Percentiles rank a stretch among this genome's conserved stretches.
phyloP scores from a whole-genome alignment of 2,113 vertebrate species.

The Phalacrocorax brasilianus region DNA sequence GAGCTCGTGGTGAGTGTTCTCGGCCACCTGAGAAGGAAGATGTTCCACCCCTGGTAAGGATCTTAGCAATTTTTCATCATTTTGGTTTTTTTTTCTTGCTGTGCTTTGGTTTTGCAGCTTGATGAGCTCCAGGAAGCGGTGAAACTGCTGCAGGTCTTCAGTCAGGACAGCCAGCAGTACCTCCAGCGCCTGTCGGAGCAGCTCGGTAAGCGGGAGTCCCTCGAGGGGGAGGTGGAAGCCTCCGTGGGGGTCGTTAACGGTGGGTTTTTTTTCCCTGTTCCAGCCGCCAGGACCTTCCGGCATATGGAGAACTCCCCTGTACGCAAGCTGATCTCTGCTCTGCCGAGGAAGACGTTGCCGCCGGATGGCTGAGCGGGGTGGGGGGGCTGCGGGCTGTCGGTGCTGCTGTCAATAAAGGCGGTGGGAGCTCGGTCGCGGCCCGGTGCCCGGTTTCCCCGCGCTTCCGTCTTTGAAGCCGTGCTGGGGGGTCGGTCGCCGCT shows the following conservation, averaged over 20 bases:
- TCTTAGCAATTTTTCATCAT: not conserved
- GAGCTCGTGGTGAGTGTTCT: too few species aligned
- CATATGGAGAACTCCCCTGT: slow-evolving; percentile 22
- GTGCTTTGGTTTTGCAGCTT: slow-evolving; percentile 23
- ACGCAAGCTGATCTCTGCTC: slow-evolving; percentile 7
- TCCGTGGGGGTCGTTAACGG: rapidly evolving
- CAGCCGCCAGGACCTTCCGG: slow-evolving; percentile 10
- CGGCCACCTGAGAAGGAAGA: not conserved
- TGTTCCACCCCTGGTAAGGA: rapidly evolving
- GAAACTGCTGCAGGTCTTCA: slow-evolving; percentile 55
- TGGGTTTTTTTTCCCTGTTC: not conserved
- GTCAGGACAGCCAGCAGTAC: slow-evolving; percentile 43
- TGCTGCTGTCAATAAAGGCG: not conserved
- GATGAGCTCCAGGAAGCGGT: slow-evolving; percentile 64
- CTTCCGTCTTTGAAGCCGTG: not conserved
- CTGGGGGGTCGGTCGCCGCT: rapidly evolving
- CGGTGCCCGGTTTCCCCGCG: too few species aligned
- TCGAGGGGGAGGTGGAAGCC: rapidly evolving
- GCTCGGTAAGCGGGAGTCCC: slow-evolving; percentile 45
- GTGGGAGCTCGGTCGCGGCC: not conserved
- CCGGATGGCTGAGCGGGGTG: not conserved
- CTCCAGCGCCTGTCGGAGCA: slow-evolving; percentile 61
- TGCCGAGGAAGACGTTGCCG: not conserved
- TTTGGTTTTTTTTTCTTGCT: too few species aligned
- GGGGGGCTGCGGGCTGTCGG: not conserved